phyloP scores from a whole-genome alignment of 1,140 invertebrate genomes.

The Ceratina calcarata region DNA sequence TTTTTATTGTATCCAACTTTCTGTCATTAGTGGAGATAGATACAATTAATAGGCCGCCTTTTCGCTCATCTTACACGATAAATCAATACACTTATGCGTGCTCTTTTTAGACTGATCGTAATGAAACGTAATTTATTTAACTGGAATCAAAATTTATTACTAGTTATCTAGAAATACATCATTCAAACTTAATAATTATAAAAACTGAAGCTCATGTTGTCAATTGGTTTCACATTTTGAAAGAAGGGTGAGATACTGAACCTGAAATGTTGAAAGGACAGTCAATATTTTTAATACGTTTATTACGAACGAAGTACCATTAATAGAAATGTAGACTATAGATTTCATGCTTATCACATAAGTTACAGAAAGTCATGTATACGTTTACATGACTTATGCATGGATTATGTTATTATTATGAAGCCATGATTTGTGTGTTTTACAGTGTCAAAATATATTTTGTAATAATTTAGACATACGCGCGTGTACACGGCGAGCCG shows the following conservation, averaged over 20 bases:
- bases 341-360: neutral
- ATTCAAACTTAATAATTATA: neutral
- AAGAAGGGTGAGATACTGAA: too few species aligned
- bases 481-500: too few species aligned
- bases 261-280: too few species aligned
- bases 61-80: slow-evolving; percentile 12
- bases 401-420: neutral
- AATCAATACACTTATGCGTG: slow-evolving; percentile 26
- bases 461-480: neutral
- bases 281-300: neutral
- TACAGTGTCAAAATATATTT: neutral
- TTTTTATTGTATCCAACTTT: neutral
- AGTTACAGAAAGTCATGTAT: neutral
- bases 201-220: neutral
- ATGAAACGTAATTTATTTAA: slow-evolving; percentile 8
- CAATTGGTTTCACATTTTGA: too few species aligned
- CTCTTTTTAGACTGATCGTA: neutral
- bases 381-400: neutral
- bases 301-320: neutral
- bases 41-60: slow-evolving; percentile 30
- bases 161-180: neutral
- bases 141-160: neutral
- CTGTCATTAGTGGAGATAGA: slow-evolving; percentile 25
- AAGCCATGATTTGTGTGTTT: neutral
- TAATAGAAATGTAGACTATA: neutral